Conservation (phyloP, 2,113 vertebrate species). For the Pituophis catenifer region DNA sequence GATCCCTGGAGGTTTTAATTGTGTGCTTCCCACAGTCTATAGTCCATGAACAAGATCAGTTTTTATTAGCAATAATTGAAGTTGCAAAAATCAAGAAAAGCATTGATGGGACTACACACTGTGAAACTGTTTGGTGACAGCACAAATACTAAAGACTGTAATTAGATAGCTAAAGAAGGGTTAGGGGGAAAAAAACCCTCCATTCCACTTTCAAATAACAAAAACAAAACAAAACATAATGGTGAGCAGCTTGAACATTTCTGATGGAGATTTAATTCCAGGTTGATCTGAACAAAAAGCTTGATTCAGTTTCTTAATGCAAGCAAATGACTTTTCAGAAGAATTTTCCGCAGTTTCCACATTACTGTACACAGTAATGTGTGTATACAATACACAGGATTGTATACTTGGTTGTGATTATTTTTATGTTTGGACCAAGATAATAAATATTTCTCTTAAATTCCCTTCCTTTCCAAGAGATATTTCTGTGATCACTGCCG, state of each 20-base stretch:
- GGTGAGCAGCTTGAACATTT: not conserved
- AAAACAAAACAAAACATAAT: not conserved
- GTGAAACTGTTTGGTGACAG: slow-evolving; percentile 48
- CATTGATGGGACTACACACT: slow-evolving; percentile 54
- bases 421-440: not conserved
- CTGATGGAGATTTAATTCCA: slow-evolving; percentile 33
- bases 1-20: slow-evolving; percentile 55
- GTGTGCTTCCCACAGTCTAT: slow-evolving; percentile 42
- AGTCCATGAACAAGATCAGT: slow-evolving; percentile 47
- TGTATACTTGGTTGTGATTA: not conserved
- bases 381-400: not conserved
- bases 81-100: slow-evolving; percentile 56
- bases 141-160: slow-evolving; percentile 42
- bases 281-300: slow-evolving; percentile 21
- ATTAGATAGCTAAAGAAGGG: slow-evolving; percentile 44
- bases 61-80: slow-evolving; percentile 62
- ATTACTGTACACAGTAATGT: not conserved
- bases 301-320: slow-evolving; percentile 39
- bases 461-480: not conserved
- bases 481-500: not conserved
- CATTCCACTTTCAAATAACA: slow-evolving; percentile 27
- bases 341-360: slow-evolving; percentile 22
- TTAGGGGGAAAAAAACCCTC: slow-evolving; percentile 20
- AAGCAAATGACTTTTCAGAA: slow-evolving; percentile 50
- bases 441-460: not conserved